A percentile compares a stretch with the other conserved stretches of the same genome.
phyloP scores from a whole-genome alignment of 2,113 vertebrate species.

The Phyllostomus hastatus region DNA sequence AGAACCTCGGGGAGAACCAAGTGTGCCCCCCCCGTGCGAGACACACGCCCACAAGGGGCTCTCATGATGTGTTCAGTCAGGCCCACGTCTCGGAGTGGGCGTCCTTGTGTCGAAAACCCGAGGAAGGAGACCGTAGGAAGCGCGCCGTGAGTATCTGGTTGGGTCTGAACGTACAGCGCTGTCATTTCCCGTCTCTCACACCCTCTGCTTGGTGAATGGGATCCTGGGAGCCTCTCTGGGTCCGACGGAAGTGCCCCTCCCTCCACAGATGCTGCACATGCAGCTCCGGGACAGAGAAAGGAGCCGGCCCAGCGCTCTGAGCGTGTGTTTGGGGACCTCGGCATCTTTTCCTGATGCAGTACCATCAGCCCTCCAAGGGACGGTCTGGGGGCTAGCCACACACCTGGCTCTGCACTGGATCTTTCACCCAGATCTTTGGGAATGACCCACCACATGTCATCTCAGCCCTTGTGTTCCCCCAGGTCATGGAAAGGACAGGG shows the following conservation, averaged over 20 bases:
- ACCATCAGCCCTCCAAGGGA: neutral
- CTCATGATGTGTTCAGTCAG: neutral
- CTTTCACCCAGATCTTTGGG: neutral
- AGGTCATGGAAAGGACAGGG: constrained; percentile 25
- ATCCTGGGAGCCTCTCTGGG: neutral
- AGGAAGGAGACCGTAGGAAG: neutral
- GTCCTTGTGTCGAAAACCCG: too few relatives aligned
- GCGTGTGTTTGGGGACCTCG: neutral
- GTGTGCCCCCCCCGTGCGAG: neutral
- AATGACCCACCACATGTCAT: neutral
- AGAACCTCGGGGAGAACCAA: neutral
- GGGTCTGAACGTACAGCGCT: neutral
- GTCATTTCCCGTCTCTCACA: neutral
- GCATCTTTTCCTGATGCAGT: neutral
- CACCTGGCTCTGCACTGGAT: neutral
- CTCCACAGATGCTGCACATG: neutral
- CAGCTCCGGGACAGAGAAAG: neutral
- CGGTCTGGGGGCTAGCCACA: neutral
- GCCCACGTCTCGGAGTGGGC: neutral
- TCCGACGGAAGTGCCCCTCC: neutral
- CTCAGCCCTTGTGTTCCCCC: neutral
- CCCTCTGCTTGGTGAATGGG: neutral
- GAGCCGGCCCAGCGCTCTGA: neutral
- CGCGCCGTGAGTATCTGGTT: neutral
- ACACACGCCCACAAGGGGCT: neutral